These are phyloP conservation scores for Mesorhabditis spiculigera DNA, from an alignment of 2,888 invertebrate genomes.

Conservation along the genomic window DNA sequence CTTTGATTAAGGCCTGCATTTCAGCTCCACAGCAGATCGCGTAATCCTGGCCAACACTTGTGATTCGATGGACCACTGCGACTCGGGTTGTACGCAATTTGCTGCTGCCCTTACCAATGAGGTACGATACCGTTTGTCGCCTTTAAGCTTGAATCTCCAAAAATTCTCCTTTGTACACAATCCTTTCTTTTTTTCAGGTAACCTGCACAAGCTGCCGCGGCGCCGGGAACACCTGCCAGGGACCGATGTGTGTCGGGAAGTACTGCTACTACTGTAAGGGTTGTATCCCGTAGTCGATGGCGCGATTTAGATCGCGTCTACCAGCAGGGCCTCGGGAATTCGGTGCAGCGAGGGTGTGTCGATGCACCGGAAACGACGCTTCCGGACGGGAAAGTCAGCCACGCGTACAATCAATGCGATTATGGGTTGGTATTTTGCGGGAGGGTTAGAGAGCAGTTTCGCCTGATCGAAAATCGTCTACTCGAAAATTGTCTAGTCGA, in stretches of 20 bases:
- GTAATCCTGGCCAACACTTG: background rate
- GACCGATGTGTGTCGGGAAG: background rate
- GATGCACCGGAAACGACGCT: background rate
- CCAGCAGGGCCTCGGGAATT: background rate
- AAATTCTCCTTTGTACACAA: background rate
- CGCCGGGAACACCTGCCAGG: background rate
- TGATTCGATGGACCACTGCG: conserved; percentile 1
- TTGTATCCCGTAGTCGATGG: no score
- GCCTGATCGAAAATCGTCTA: no score
- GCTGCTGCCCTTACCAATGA: background rate
- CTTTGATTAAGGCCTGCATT: no score
- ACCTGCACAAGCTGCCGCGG: background rate
- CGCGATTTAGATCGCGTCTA: background rate
- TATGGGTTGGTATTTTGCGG: background rate
- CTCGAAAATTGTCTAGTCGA: no score
- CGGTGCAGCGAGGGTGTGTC: background rate
- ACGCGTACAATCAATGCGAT: background rate
- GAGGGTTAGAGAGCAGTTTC: no score
- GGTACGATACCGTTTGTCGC: background rate
- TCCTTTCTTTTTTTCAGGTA: background rate
- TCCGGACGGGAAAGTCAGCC: background rate
- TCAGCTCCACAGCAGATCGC: background rate
- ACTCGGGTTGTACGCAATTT: background rate
- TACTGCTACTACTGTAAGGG: background rate
- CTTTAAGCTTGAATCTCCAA: background rate